phyloP scores from a whole-genome alignment of 2,888 invertebrate genomes.

The Hyposoter dolosus region DNA sequence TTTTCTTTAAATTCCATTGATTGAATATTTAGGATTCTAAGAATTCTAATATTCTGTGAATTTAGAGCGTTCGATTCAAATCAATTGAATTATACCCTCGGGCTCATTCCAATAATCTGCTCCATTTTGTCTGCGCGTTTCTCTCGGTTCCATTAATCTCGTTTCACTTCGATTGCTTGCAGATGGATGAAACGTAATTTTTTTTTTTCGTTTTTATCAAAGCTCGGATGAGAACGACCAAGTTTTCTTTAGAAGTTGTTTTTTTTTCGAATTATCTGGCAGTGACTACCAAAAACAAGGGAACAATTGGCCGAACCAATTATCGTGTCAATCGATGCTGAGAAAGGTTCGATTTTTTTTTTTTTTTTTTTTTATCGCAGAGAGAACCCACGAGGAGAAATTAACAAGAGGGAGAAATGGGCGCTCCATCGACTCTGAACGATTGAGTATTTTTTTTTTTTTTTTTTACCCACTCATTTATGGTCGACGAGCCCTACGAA shows the following conservation, averaged over 20 bases:
- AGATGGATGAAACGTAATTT: slow-evolving; percentile 5
- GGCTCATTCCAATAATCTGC: not conserved
- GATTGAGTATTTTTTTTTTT: slow-evolving; percentile 12
- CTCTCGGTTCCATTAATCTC: not conserved
- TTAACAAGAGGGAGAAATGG: slow-evolving; percentile 26
- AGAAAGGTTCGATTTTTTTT: slow-evolving; percentile 38
- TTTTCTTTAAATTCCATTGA: slow-evolving; percentile 13
- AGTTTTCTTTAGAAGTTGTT: not conserved
- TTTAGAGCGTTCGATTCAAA: slow-evolving; percentile 1
- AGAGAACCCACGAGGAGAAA: slow-evolving; percentile 15
- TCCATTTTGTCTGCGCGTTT: not conserved
- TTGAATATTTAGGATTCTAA: not conserved
- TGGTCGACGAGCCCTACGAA: not conserved
- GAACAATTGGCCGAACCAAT: slow-evolving; percentile 70
- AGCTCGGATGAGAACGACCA: not conserved
- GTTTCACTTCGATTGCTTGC: slow-evolving; percentile 16
- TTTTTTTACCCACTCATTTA: slow-evolving; percentile 14
- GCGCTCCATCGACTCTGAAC: slow-evolving; percentile 20
- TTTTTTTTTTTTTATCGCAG: not conserved
- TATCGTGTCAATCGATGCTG: slow-evolving; percentile 68
- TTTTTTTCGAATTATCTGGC: slow-evolving; percentile 24
- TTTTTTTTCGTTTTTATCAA: not conserved
- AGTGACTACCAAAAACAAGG: slow-evolving; percentile 48
- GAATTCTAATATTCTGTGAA: slow-evolving; percentile 30
- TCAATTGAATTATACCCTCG: slow-evolving; percentile 42